Conservation (phyloP, 2,113 vertebrate genomes). For the Daphoenositta chrysoptera region DNA sequence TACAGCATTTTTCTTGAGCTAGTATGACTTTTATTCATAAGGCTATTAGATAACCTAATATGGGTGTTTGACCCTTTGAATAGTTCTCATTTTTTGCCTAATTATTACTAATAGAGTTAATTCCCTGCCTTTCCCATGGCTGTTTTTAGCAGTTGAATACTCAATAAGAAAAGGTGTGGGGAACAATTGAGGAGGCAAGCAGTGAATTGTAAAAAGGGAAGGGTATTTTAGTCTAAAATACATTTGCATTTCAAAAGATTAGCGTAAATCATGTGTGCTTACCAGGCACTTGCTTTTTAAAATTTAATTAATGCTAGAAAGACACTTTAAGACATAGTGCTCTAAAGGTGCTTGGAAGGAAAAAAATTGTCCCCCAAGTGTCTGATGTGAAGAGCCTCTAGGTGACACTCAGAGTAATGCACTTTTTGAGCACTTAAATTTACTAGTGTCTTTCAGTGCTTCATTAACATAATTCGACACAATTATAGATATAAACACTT, state of each 20-base stretch:
- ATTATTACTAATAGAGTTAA: background rate
- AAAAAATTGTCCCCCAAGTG: slow-evolving; percentile 56
- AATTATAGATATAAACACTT: slow-evolving; percentile 76
- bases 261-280: slow-evolving; percentile 51
- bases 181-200: background rate
- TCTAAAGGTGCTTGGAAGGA: slow-evolving; percentile 41
- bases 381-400: slow-evolving; percentile 60
- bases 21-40: background rate
- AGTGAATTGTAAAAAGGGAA: background rate
- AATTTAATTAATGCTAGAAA: slow-evolving; percentile 68
- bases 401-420: slow-evolving; percentile 69
- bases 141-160: background rate
- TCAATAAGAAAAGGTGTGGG: background rate
- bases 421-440: slow-evolving; percentile 72
- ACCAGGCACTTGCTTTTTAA: slow-evolving; percentile 49
- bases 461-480: slow-evolving; percentile 75
- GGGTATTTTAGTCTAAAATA: slow-evolving; percentile 15
- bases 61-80: background rate
- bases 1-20: background rate
- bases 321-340: slow-evolving; percentile 62
- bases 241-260: slow-evolving; percentile 42
- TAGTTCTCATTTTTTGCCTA: background rate
- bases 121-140: background rate
- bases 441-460: slow-evolving; percentile 66
- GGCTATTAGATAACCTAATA: background rate